Percentiles rank a stretch among this genome's conserved stretches.
phyloP scores from a whole-genome alignment of 2,113 vertebrate genomes.

The Falcunculus frontatus region DNA sequence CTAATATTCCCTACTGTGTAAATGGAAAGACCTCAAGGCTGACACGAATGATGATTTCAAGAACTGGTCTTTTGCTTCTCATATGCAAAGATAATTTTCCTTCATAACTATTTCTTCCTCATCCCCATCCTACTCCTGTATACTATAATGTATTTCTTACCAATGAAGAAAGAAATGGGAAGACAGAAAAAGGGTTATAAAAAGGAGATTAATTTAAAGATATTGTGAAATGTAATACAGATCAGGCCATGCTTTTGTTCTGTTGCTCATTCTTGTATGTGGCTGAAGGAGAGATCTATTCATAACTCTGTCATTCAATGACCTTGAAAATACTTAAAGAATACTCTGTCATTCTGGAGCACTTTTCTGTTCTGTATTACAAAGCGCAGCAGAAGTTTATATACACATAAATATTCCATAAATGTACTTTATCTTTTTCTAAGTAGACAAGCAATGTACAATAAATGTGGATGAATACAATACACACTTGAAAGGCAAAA shows the following conservation, averaged over 20 bases:
- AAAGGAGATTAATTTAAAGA: neutral
- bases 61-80: neutral
- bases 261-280: neutral
- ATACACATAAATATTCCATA: neutral
- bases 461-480: conserved; percentile 3
- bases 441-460: neutral
- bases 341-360: neutral
- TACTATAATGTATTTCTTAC: neutral
- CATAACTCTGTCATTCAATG: neutral
- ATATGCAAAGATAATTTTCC: neutral
- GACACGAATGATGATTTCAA: neutral
- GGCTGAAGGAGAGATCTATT: neutral
- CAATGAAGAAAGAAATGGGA: neutral
- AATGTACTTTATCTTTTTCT: neutral
- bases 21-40: neutral
- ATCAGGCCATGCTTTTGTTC: neutral
- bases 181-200: neutral
- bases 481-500: neutral
- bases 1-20: neutral
- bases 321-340: neutral
- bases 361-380: neutral
- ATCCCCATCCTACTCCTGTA: neutral
- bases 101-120: neutral
- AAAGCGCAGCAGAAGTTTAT: neutral
- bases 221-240: neutral